These are phyloP conservation scores for Bostrychus sinensis DNA, from an alignment of 2,113 vertebrate species.

Conservation along the genomic window DNA sequence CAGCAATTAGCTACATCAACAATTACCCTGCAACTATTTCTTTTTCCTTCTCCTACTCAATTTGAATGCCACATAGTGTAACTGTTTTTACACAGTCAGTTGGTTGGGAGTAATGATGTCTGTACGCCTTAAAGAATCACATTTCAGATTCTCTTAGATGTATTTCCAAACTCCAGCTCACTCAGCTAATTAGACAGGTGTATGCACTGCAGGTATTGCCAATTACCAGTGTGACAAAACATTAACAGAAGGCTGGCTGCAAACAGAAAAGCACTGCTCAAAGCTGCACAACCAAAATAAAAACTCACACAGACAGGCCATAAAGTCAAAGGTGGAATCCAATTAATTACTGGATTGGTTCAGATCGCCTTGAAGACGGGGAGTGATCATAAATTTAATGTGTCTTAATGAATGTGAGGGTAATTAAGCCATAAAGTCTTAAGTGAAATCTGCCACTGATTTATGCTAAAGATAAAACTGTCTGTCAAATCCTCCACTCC, in stretches of 20 bases:
- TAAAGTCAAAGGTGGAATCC: slow-evolving; percentile 65
- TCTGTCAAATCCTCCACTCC: slow-evolving; percentile 46
- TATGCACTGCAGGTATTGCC: slow-evolving; percentile 58
- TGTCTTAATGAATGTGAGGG: slow-evolving; percentile 64
- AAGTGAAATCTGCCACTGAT: slow-evolving; percentile 58
- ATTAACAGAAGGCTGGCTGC: slow-evolving; percentile 55
- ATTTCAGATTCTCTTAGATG: slow-evolving; percentile 57
- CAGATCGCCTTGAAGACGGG: slow-evolving; percentile 48
- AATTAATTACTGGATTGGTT: slow-evolving; percentile 58
- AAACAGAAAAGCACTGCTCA: slow-evolving; percentile 44
- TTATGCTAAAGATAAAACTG: slow-evolving; percentile 63
- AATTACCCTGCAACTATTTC: slow-evolving; percentile 32
- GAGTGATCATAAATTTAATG: slow-evolving; percentile 46
- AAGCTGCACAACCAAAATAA: too few species aligned
- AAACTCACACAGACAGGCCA: slow-evolving; percentile 54
- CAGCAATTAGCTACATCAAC: slow-evolving; percentile 31
- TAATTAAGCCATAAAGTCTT: slow-evolving; percentile 60
- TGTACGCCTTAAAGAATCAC: slow-evolving; percentile 42
- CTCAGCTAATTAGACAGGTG: slow-evolving; percentile 61
- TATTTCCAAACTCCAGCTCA: slow-evolving; percentile 40
- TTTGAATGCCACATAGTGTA: slow-evolving; percentile 36
- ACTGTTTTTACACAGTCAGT: slow-evolving; percentile 33
- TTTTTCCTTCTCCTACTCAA: slow-evolving; percentile 29
- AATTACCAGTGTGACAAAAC: slow-evolving; percentile 70
- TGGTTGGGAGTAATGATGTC: slow-evolving; percentile 38